A percentile compares a stretch with the other conserved stretches of the same genome.
Conservation (phyloP, 1,140 invertebrate genomes). For the Cepaea nemoralis region DNA sequence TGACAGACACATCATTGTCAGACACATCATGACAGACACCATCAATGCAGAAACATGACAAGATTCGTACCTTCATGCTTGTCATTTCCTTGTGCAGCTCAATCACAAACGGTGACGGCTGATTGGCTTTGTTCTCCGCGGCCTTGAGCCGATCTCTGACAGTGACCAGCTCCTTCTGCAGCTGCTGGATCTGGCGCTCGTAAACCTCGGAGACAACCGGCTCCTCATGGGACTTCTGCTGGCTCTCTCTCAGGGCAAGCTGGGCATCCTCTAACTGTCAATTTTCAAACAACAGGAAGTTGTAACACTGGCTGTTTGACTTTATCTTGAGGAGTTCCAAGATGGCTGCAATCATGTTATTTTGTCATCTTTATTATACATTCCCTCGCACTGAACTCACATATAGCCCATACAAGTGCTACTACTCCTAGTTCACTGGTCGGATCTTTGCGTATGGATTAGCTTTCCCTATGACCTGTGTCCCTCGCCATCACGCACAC, state of each 20-base stretch:
- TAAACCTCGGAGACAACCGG: constrained; percentile 60
- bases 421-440: too few relatives aligned
- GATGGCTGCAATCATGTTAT: background rate
- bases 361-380: too few relatives aligned
- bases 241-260: constrained; percentile 45
- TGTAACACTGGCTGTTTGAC: background rate
- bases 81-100: constrained; percentile 82
- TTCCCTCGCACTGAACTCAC: too few relatives aligned
- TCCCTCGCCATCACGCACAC: too few relatives aligned
- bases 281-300: background rate
- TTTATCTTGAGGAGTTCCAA: background rate
- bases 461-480: too few relatives aligned
- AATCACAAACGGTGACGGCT: constrained; percentile 77
- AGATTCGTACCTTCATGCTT: constrained; percentile 76
- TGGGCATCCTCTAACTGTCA: constrained; percentile 57
- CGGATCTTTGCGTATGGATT: too few relatives aligned
- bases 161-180: constrained; percentile 78
- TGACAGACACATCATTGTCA: too few relatives aligned
- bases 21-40: too few relatives aligned
- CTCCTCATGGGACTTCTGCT: constrained; percentile 40
- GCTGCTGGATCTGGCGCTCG: constrained; percentile 75
- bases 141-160: constrained; percentile 78
- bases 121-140: constrained; percentile 75
- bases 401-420: too few relatives aligned
- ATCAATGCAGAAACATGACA: background rate